Conservation (phyloP, 2,113 vertebrate genomes). For the Chascanopsetta lugubris region DNA sequence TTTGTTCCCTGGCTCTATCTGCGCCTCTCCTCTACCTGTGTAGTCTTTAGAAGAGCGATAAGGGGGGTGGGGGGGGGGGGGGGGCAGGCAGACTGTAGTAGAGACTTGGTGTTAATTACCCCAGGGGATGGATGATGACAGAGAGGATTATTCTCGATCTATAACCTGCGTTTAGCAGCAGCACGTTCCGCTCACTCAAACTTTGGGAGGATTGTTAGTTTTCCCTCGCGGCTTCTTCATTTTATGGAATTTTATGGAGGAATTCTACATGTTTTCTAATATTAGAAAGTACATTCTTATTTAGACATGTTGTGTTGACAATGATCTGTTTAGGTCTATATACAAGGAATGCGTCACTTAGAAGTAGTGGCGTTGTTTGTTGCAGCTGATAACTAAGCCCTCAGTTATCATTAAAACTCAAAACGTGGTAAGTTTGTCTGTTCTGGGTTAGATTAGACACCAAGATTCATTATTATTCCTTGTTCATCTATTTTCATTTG, state of each 20-base stretch:
- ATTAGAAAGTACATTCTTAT: no score
- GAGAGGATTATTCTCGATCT: constrained; percentile 36
- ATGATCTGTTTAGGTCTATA: no score
- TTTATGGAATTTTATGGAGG: neutral
- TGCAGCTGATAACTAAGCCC: no score
- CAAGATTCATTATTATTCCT: no score
- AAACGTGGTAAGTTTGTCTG: no score
- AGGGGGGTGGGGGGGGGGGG: neutral
- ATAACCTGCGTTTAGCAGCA: constrained; percentile 16
- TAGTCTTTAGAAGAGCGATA: constrained; percentile 8
- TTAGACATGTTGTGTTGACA: neutral
- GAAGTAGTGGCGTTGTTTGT: no score
- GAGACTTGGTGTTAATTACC: constrained; percentile 38
- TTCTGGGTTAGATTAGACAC: no score
- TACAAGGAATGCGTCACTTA: no score
- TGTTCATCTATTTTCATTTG: no score
- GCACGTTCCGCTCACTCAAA: constrained; percentile 3
- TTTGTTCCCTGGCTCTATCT: constrained; percentile 27
- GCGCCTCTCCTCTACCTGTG: neutral
- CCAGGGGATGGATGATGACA: constrained; percentile 8
- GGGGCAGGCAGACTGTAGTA: neutral
- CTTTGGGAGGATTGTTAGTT: constrained; percentile 1
- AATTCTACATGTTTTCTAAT: no score
- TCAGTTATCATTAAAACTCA: no score
- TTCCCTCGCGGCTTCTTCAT: neutral